Evolutionary conservation across 2,888 invertebrate species (phyloP).

Genomic region (Diploptera punctata): DNA sequence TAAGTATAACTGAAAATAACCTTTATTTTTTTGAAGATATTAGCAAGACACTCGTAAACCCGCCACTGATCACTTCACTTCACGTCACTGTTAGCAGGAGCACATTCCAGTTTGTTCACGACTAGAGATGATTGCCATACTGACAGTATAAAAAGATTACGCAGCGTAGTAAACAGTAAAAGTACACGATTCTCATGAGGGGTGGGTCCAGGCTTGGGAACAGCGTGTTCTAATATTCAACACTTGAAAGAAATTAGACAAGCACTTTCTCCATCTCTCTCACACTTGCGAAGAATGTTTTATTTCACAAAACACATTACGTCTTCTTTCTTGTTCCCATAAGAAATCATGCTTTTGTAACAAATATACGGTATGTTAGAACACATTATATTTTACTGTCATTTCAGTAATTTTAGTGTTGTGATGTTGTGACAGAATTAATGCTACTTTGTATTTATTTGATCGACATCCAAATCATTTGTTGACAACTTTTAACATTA

Average conservation of each 20-base stretch:
- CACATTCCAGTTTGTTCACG: conserved; percentile 5
- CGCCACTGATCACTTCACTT: too few species aligned
- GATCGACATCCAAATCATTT: too few species aligned
- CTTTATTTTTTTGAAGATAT: too few species aligned
- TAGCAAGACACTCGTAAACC: too few species aligned
- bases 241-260: background rate
- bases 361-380: too few species aligned
- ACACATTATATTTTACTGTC: too few species aligned
- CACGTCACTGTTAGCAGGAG: too few species aligned
- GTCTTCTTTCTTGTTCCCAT: background rate
- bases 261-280: background rate
- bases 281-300: background rate
- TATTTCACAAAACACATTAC: conserved; percentile 7
- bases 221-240: background rate
- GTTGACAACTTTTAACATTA: too few species aligned
- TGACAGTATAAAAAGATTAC: background rate
- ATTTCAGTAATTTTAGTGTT: too few species aligned
- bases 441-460: too few species aligned
- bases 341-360: background rate
- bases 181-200: conserved; percentile 13
- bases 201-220: conserved; percentile 9
- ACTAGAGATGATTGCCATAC: background rate
- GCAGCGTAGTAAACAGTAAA: background rate
- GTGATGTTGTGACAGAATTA: too few species aligned
- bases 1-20: too few species aligned